A percentile compares a stretch with the other conserved stretches of the same genome.
phyloP scores from a whole-genome alignment of 2,888 invertebrate genomes.

The Drosophila lacicola region DNA sequence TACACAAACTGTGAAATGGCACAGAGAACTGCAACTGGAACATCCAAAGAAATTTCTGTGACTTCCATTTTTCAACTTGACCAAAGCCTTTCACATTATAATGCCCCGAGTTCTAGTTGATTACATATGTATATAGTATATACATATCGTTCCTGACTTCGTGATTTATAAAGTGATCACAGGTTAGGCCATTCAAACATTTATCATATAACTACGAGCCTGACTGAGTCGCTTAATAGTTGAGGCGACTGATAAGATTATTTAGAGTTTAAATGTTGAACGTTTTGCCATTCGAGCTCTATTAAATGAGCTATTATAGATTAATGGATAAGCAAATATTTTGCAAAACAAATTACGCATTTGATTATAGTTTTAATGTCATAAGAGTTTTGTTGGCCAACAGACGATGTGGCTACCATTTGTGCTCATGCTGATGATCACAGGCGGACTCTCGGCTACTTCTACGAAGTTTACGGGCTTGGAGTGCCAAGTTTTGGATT shows the following conservation, averaged over 20 bases:
- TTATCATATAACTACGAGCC: not conserved
- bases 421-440: too few relatives aligned
- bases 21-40: not conserved
- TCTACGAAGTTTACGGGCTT: too few relatives aligned
- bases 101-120: not conserved
- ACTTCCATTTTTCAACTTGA: not conserved
- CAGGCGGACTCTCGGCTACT: too few relatives aligned
- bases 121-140: too few relatives aligned
- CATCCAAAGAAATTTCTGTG: not conserved
- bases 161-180: not conserved
- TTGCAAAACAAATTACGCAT: too few relatives aligned
- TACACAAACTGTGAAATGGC: constrained; percentile 18
- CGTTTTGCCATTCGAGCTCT: too few relatives aligned
- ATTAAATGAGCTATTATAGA: too few relatives aligned
- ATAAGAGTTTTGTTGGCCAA: not conserved
- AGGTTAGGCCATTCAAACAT: too few relatives aligned
- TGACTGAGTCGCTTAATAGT: not conserved
- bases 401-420: not conserved
- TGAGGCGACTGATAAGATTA: not conserved
- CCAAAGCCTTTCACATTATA: not conserved
- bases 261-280: too few relatives aligned
- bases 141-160: not conserved
- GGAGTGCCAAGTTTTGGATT: too few relatives aligned
- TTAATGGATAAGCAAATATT: too few relatives aligned
- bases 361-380: too few relatives aligned